A percentile compares a stretch with the other conserved stretches of the same genome.
phyloP scores from a whole-genome alignment of 2,888 invertebrate species.

The Eupeodes latifasciatus region DNA sequence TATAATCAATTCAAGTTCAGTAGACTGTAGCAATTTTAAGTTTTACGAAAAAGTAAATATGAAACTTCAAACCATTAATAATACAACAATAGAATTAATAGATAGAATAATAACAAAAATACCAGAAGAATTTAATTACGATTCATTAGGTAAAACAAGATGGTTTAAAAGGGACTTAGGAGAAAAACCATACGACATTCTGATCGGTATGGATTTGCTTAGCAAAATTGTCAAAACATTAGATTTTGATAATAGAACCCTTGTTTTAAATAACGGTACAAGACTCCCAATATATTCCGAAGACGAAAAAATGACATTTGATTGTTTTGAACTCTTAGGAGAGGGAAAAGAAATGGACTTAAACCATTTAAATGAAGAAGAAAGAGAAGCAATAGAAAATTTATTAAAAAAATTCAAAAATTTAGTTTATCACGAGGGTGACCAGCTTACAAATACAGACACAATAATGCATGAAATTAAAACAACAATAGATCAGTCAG shows the following conservation, averaged over 20 bases:
- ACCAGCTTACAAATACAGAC: neutral
- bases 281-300: slow-evolving; percentile 15
- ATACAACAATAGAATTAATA: slow-evolving; percentile 23
- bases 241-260: slow-evolving; percentile 17
- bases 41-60: slow-evolving; percentile 16
- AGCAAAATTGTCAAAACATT: slow-evolving; percentile 27
- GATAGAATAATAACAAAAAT: slow-evolving; percentile 12
- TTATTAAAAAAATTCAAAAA: slow-evolving; percentile 9
- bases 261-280: slow-evolving; percentile 11
- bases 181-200: slow-evolving; percentile 22
- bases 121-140: neutral
- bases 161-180: slow-evolving; percentile 12
- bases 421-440: neutral
- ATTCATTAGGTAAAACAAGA: neutral
- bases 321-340: slow-evolving; percentile 21
- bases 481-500: neutral
- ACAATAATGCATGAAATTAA: neutral
- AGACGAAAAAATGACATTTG: neutral
- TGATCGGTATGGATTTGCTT: slow-evolving; percentile 35
- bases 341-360: slow-evolving; percentile 14
- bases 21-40: slow-evolving; percentile 22
- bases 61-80: slow-evolving; percentile 32
- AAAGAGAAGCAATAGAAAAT: neutral
- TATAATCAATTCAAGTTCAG: slow-evolving; percentile 21
- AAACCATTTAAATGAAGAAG: slow-evolving; percentile 11